Evolutionary conservation across 1,140 invertebrate genomes (phyloP), one percentile per base, ranked within the genome.

Genomic region (Caenorhabditis briggsae): DNA sequence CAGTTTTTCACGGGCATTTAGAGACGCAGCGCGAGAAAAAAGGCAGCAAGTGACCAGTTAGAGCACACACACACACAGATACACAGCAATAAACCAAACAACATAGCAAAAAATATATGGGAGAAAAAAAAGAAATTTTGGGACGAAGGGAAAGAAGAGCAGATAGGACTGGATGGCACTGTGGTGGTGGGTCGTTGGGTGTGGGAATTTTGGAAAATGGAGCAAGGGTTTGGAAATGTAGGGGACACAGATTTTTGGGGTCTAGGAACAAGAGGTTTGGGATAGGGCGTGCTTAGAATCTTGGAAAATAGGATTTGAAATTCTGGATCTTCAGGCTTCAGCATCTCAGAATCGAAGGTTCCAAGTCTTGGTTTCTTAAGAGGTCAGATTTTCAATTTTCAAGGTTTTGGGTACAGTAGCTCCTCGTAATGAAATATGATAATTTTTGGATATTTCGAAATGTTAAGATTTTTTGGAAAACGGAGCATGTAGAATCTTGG

Each of bases 21-120:
- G 70, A 78, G 70, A 78, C 70, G 70, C 70, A 78, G 70, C 50
- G 18, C 7, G 41, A 43, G 58, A 8, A 9, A 25, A 12, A 25
- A 61, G n/a, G 23, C 33, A 50, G 33, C n/a, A n/a, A 50, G n/a
- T 50, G 46, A 78, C 43, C 70, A 78, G 46, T 41, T 41, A 6
- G 33, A 65, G 25, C 1, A 41, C 25, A 12, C n/a, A 43, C 9
- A 78, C 11, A 18, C 6, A 18, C 2, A 74, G 33, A 50, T 7
- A 50, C 46, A 25, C 23, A 64, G 64, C 64, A 70, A 70, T 46
- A 70, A 70, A 70, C 64, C 64, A 70, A 70, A 70, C 64, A 70
- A 70, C 64, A 70, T 33, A 33, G 33, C 14, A 25, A 70, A 70
- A 70, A 61, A 12, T 11, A 12, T 20, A 25, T 20, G 12, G 14